Base-by-base conservation (phyloP, 1,140 invertebrate genomes). In the Belonocnema kinseyi region DNA sequence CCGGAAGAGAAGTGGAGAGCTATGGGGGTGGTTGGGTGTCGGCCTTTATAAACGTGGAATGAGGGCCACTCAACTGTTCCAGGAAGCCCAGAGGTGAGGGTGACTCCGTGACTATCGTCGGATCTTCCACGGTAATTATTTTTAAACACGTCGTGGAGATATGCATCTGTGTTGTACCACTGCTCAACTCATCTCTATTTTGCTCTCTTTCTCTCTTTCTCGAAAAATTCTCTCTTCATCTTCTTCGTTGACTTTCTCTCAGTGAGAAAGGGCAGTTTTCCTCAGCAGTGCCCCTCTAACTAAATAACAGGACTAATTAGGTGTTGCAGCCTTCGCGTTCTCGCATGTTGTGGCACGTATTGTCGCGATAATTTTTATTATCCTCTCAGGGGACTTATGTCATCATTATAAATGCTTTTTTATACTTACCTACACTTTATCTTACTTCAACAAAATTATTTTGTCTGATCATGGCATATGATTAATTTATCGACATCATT, bases 61-160 rank as follows among this genome's bases (percentile, higher is more conserved):
- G 86, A 90, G 88, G 81, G 61, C 83, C 87, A 85, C 86, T 88
- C 72, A 58, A 89, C 78, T 80, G 81, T 74, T 61, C 80, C 83
- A 81, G 83, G 82, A 83, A 80, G 83, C 82, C 73, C 79, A 77
- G 72, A 81, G 83, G 87, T 87, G 85, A 89, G 84, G 85, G 77
- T 85, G 87, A 89, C 87, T 91, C 86, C 90, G 90, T 91, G 90
- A 91, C 90, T 91, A 91, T 91, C 90, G 85, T 76, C 82, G 85
- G 56, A 91, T 91, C 90, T 91, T 85, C 76, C 79, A 50, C 82
- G 85, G 89, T 90, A 91, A 91, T 91, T 91, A 91, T 91, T 91
- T 91, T 91, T 89, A 91, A 91, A 91, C 90, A 91, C 88, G 89
- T 88, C 88, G 87, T 88, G 87, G 82, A 88, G 90, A 91, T 91